Evolutionary conservation across 2,888 invertebrate species (phyloP).

Genomic region (Pyrocoelia pectoralis): DNA sequence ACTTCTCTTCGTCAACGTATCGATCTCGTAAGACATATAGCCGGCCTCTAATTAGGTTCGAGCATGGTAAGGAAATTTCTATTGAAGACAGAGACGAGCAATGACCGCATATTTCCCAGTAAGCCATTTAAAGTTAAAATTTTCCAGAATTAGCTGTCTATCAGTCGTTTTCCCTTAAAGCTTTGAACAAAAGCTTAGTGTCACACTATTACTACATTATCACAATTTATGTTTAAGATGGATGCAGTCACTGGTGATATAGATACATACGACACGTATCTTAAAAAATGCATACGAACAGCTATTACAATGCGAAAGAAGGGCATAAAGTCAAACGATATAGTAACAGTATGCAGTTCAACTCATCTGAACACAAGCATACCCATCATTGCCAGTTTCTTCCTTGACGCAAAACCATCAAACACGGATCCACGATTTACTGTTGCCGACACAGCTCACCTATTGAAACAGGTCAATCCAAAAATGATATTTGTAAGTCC

Average conservation of each 20-base stretch:
- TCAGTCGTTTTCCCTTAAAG: too few species aligned
- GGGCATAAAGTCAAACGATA: conserved; percentile 57
- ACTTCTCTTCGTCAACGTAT: too few species aligned
- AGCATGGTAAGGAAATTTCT: too few species aligned
- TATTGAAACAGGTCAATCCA: conserved; percentile 42
- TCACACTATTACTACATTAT: too few species aligned
- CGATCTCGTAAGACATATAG: too few species aligned
- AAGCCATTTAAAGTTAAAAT: too few species aligned
- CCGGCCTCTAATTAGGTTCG: too few species aligned
- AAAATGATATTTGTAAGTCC: conserved; percentile 42
- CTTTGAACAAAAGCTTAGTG: too few species aligned
- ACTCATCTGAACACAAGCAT: conserved; percentile 57
- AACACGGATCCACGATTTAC: conserved; percentile 38
- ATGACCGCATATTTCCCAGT: too few species aligned
- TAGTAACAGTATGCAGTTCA: conserved; percentile 58
- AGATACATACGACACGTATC: conserved; percentile 55
- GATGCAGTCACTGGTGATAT: conserved; percentile 58
- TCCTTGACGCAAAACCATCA: conserved; percentile 11
- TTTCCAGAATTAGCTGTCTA: too few species aligned
- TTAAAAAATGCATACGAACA: conserved; percentile 56
- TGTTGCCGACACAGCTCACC: conserved; percentile 36
- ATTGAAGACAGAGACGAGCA: too few species aligned
- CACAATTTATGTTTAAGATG: too few species aligned
- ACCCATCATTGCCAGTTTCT: conserved; percentile 54
- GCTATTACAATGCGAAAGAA: conserved; percentile 55